These are phyloP conservation scores for Apamea crenata DNA, from an alignment of 2,888 invertebrate genomes.

Conservation along the genomic window DNA sequence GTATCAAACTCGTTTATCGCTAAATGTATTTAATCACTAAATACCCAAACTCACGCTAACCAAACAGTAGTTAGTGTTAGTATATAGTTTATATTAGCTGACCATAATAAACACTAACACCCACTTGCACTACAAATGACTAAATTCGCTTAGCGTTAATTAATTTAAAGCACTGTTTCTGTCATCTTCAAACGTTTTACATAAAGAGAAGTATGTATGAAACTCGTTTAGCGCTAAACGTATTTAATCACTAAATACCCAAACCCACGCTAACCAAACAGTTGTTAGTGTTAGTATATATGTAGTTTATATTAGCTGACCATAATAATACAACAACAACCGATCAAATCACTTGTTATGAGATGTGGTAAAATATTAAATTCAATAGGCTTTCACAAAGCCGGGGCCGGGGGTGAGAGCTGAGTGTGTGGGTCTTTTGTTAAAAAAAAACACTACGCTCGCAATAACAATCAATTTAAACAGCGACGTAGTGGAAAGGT, in stretches of 20 bases:
- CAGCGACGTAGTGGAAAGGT: not conserved
- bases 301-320: not conserved
- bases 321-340: not conserved
- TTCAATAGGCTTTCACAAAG: not conserved
- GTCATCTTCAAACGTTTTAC: not conserved
- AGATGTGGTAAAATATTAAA: not conserved
- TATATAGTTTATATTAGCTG: not conserved
- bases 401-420: not conserved
- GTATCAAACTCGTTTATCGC: not conserved
- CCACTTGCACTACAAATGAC: too few relatives aligned
- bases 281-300: not conserved
- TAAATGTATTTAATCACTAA: not conserved
- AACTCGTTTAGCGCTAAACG: not conserved
- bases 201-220: not conserved
- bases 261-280: not conserved
- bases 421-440: not conserved
- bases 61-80: not conserved
- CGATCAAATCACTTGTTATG: not conserved
- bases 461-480: not conserved
- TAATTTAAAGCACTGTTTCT: not conserved
- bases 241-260: not conserved
- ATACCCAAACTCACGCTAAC: not conserved
- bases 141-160: not conserved
- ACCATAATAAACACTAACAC: not conserved
- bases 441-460: not conserved